A percentile compares a stretch with the other conserved stretches of the same genome.
These are phyloP conservation scores for Adoxophyes honmai DNA, from an alignment of 1,140 invertebrate species.

Conservation along the genomic window DNA sequence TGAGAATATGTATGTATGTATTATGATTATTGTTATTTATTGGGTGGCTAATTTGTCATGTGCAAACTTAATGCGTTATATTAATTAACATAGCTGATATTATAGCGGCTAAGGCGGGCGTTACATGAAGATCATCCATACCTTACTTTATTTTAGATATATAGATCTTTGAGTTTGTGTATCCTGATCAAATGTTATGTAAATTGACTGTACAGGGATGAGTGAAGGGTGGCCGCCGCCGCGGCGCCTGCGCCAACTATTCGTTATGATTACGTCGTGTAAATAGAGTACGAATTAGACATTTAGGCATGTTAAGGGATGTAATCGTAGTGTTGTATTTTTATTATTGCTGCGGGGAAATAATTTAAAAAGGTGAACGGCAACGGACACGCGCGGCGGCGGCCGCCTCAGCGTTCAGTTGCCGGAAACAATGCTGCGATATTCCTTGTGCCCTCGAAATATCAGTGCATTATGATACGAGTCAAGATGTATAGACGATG, in stretches of 20 bases:
- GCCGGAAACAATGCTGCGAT: conserved; percentile 66
- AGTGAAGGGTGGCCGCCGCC: conserved; percentile 33
- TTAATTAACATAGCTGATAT: conserved; percentile 72
- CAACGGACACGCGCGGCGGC: conserved; percentile 37
- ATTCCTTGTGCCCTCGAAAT: conserved; percentile 71
- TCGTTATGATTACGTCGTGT: conserved; percentile 67
- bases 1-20: too few species aligned
- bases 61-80: conserved; percentile 55
- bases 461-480: conserved; percentile 70
- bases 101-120: conserved; percentile 69
- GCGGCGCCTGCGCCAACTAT: conserved; percentile 55
- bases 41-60: conserved; percentile 51
- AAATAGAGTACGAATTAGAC: conserved; percentile 73
- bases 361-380: conserved; percentile 30
- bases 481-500: conserved; percentile 69
- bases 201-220: conserved; percentile 70
- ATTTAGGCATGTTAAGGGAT: conserved; percentile 61
- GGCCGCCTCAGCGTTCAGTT: conserved; percentile 28
- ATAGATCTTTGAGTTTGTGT: conserved; percentile 68
- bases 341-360: conserved; percentile 35
- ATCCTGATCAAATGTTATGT: conserved; percentile 71
- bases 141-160: conserved; percentile 63
- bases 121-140: conserved; percentile 57
- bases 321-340: conserved; percentile 65
- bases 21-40: conserved; percentile 34